Percentiles rank a stretch among this genome's conserved stretches.
Evolutionary conservation across 2,113 vertebrate species (phyloP).

Genomic region (rabbit (Oryctolagus cuniculus)): DNA sequence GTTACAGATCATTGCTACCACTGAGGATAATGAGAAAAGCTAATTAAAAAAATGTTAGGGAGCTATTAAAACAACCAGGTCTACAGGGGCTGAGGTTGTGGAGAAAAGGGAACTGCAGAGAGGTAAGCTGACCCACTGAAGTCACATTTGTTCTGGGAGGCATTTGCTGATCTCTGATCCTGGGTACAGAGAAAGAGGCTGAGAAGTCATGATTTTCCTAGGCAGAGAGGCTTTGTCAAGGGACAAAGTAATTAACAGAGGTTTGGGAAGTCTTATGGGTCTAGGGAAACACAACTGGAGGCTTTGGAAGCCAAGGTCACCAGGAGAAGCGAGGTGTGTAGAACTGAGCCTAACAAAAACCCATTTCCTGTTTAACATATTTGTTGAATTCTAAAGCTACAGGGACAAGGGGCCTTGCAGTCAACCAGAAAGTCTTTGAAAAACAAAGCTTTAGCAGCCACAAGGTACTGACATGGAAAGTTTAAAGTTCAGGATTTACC

Average conservation of each 20-base stretch:
- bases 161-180: not conserved
- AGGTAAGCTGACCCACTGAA: not conserved
- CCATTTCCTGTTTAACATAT: not conserved
- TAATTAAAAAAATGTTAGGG: not conserved
- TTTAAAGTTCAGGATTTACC: not conserved
- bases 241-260: not conserved
- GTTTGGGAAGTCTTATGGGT: not conserved
- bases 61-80: not conserved
- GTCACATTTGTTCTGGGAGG: not conserved
- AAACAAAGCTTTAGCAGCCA: constrained; percentile 7
- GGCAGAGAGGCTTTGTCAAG: not conserved
- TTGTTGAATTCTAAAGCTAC: constrained; percentile 29
- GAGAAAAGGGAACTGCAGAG: not conserved
- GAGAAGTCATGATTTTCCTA: not conserved
- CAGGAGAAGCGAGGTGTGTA: not conserved
- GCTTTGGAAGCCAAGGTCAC: not conserved
- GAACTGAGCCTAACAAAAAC: not conserved
- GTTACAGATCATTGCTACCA: not conserved
- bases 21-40: not conserved
- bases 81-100: not conserved
- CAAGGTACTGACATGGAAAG: not conserved
- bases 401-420: not conserved
- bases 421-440: not conserved
- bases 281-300: not conserved
- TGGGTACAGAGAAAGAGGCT: not conserved